These are phyloP conservation scores for Helleia helle DNA, from an alignment of 2,888 invertebrate species.

Conservation along the genomic window DNA sequence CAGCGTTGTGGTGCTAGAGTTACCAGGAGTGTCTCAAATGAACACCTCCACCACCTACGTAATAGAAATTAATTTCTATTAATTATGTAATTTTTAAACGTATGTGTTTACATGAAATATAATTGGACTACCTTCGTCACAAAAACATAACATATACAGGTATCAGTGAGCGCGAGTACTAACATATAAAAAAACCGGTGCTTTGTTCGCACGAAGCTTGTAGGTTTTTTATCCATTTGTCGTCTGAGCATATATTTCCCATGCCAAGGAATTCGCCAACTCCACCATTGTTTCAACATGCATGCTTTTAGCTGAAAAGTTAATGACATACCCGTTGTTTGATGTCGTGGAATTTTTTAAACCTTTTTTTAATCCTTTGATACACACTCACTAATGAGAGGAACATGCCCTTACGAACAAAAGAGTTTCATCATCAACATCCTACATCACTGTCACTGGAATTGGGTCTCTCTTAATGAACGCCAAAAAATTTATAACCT, in stretches of 20 bases:
- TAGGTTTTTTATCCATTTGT: constrained; percentile 6
- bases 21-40: no score
- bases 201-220: neutral
- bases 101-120: no score
- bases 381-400: constrained; percentile 22
- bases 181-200: neutral
- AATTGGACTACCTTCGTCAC: no score
- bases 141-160: no score
- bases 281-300: constrained; percentile 37
- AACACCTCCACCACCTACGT: no score
- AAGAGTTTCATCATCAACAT: no score
- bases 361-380: constrained; percentile 48
- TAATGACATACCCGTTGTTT: constrained; percentile 31
- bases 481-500: no score
- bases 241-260: constrained; percentile 6
- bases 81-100: no score
- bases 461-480: no score
- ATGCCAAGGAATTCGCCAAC: constrained; percentile 6
- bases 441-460: no score
- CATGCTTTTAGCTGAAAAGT: constrained; percentile 49
- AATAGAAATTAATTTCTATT: no score
- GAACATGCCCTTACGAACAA: constrained; percentile 14
- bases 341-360: constrained; percentile 43
- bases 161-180: neutral
- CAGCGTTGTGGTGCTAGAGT: no score